Evolutionary conservation across 2,888 invertebrate species (phyloP).

Genomic region (Cerceris rybyensis): DNA sequence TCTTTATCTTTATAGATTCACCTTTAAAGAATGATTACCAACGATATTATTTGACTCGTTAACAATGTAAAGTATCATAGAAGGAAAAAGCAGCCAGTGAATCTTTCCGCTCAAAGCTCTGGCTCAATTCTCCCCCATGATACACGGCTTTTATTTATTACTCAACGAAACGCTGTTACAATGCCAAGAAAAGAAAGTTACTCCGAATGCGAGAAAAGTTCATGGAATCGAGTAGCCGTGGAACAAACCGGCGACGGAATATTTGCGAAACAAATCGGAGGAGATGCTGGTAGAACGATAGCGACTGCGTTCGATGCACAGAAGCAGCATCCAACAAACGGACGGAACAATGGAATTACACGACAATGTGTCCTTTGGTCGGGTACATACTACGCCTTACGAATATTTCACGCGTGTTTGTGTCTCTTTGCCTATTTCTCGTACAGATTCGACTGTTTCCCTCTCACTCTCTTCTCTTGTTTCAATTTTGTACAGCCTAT

Average conservation of each 20-base stretch:
- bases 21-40: no score
- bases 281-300: neutral
- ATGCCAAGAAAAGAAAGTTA: neutral
- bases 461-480: neutral
- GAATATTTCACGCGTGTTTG: conserved; percentile 37
- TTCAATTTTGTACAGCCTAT: neutral
- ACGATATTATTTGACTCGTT: no score
- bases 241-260: neutral
- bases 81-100: neutral
- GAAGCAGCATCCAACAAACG: neutral
- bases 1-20: no score
- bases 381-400: neutral
- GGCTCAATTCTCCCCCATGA: no score
- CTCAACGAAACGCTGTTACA: neutral
- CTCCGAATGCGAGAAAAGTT: conserved; percentile 3
- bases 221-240: neutral
- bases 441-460: neutral
- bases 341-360: conserved; percentile 3
- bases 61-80: neutral
- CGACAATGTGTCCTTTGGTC: conserved; percentile 20
- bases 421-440: conserved; percentile 19
- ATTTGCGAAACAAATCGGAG: conserved; percentile 1
- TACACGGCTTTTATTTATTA: neutral
- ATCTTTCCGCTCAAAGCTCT: no score
- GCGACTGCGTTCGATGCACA: neutral